These are phyloP conservation scores for Gorsachius goisagi DNA, from an alignment of 2,113 vertebrate genomes.

Conservation along the genomic window DNA sequence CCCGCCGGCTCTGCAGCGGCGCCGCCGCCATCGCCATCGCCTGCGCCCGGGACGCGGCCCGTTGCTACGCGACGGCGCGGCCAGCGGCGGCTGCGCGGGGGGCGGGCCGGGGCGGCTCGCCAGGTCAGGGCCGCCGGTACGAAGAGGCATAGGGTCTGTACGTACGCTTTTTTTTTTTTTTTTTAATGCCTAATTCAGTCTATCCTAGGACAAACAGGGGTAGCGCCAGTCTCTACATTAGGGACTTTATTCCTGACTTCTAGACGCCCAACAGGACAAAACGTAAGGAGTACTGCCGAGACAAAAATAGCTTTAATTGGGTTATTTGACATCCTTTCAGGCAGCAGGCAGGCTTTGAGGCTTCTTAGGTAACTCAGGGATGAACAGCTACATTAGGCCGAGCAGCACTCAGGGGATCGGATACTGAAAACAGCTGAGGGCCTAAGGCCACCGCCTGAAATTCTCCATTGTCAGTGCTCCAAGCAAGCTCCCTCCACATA, in stretches of 20 bases:
- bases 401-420: neutral
- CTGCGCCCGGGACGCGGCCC: neutral
- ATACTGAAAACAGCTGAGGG: accelerated
- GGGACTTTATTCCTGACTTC: accelerated
- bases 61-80: constrained; percentile 21
- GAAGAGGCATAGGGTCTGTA: accelerated
- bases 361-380: neutral
- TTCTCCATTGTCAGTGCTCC: accelerated
- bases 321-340: neutral
- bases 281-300: accelerated
- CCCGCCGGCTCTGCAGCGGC: neutral
- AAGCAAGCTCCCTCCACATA: accelerated
- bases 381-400: neutral
- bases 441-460: accelerated
- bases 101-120: neutral
- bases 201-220: accelerated
- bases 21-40: neutral
- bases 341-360: neutral
- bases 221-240: neutral
- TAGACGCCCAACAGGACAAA: accelerated
- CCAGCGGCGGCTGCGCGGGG: neutral
- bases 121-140: accelerated
- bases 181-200: too few species aligned
- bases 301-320: neutral
- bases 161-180: accelerated